A percentile compares a stretch with the other conserved stretches of the same genome.
Conservation (phyloP, 2,113 vertebrate species). For the Gavialis gangeticus region DNA sequence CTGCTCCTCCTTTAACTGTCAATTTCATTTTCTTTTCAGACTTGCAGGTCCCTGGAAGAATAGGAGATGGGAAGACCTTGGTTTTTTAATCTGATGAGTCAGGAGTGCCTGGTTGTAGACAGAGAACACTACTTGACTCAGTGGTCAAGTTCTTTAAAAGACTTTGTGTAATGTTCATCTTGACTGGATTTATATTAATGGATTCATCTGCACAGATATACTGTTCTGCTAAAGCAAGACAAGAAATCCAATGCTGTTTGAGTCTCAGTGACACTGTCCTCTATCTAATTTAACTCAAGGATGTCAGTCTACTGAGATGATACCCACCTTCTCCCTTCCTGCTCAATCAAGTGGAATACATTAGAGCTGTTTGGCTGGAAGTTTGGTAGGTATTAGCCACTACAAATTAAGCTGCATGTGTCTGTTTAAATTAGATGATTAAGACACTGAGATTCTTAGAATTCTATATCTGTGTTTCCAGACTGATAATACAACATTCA, state of each 20-base stretch:
- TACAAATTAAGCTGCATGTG: neutral
- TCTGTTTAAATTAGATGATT: neutral
- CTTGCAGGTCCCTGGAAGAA: constrained; percentile 86
- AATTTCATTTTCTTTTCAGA: constrained; percentile 96
- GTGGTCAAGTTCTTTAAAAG: neutral
- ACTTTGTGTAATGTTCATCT: constrained; percentile 26
- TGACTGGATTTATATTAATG: neutral
- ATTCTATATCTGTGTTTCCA: neutral
- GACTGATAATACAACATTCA: neutral
- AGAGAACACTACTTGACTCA: neutral
- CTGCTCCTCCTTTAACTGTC: constrained; percentile 97
- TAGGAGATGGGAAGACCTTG: neutral
- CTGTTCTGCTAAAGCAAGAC: neutral
- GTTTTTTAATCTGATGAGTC: neutral
- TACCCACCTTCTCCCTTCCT: neutral
- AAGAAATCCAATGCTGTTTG: neutral
- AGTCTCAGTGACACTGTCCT: neutral
- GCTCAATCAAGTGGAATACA: neutral
- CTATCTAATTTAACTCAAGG: neutral
- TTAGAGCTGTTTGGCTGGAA: neutral
- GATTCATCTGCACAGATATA: neutral
- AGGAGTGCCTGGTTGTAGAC: neutral
- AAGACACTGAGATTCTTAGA: neutral
- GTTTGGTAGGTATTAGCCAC: neutral
- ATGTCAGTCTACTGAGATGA: neutral